Base-by-base conservation (phyloP, 1,140 invertebrate genomes). In the Drosophila parvula region DNA sequence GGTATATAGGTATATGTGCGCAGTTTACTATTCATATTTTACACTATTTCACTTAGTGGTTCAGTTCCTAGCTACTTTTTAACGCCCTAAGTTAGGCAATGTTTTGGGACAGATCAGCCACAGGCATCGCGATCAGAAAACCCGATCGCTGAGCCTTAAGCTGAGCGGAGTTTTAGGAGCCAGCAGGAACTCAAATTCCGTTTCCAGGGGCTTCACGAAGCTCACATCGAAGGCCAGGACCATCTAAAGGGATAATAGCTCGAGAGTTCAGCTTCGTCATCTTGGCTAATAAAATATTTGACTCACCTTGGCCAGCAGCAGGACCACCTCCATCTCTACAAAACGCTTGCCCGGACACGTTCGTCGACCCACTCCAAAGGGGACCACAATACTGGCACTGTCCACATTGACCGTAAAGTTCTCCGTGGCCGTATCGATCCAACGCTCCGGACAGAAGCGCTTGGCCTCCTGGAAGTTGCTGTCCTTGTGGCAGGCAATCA, bases 331-430 rank as follows among this genome's bases (percentile, higher is more conserved):
- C 59, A 96, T 94, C 78, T 97, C 96, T 4, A 97, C 95, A 79
- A 97, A 97, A 58, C 96, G 92, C 92, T 97, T 96, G 18, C 96
- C 96, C 0, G 96, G 96, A 92, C 96, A 97, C 90, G 96, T 96
- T 53, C 96, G 93, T 44, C 94, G 93, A 0, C 98, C 98, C 58
- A 95, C 94, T 1, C 98, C 98, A 93, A 99, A 99, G 0, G 98
- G 97, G 4, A 96, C 94, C 1, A 98, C 94, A 16, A 98, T 92
- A 5, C 94, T 93, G 8, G 85, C 81, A 22, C 92, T 89, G 10
- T 92, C 84, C 71, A 91, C 86, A 44, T 91, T 91, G 11, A 91
- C 92, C 22, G 92, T 82, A 11, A 92, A 79, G 32, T 91, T 84
- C 65, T 91, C 92, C n/a, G 91, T 80, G 5, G 92, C 90, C 0